Base-by-base conservation (phyloP, 2,113 vertebrate species). In the Nothobranchius kuhntae region DNA sequence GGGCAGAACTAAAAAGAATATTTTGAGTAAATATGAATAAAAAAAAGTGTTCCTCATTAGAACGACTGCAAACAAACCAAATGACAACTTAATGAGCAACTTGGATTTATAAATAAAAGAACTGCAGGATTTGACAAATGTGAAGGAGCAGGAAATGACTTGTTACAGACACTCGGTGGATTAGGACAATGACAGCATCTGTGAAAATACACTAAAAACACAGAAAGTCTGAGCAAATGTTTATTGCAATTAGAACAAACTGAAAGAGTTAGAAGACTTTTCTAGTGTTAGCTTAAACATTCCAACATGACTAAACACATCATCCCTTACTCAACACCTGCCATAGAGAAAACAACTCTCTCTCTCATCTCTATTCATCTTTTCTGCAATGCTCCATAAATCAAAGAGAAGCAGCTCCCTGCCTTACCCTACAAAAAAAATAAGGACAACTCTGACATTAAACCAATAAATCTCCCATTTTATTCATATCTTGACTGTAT, bases 401-500 rank as follows among this genome's bases (percentile, higher is more conserved):
- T 71, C 57, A 81, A 50, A 75, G 64, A 62, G 50, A 40, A 66
- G 71, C 65, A 59, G 42, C 55, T 58, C 56, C 36, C 42, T 58
- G 30, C 56, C 21, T 71, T 55, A 26, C 57, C 50, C 53, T 53
- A 24, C 15, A 65, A 73, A 30, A 73, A 30, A 78, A 63, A 51
- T 3, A 60, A 64, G 46, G 14, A 3, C 21, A 51, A 10, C 7
- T 8, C 15, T 6, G 15, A 48, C 15, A n/a, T 66, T 53, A 61
- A 57, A 66, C 1, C 38, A 36, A 38, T 56, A 75, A 71, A 63
- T 60, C 52, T 77, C 36, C 57, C 62, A 38, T 74, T 63, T 46
- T 64, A 26, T 74, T 67, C 65, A 75, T 42, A 47, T 78, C 30
- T 48, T 64, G 30, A 83, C 72, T 77, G 71, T 61, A 57, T 53